Base-by-base conservation (phyloP, 1,140 invertebrate genomes). In the Drosophila persimilis region DNA sequence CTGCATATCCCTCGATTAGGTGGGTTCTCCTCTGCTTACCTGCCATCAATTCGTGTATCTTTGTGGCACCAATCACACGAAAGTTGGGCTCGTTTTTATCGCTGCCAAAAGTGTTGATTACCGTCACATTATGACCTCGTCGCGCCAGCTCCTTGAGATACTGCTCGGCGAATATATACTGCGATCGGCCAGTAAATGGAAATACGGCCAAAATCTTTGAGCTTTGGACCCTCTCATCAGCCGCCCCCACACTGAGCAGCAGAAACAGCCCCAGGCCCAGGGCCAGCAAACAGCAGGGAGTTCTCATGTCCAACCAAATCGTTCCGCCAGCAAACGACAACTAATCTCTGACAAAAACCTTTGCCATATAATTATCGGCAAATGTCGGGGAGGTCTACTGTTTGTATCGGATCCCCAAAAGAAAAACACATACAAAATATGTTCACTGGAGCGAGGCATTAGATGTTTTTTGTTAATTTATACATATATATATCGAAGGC, bases 111-210 rank as follows among this genome's bases (percentile, higher is more conserved):
- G 90, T 90, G 56, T 91, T 92, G 4, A 93, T 89, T 4, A 92
- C 89, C 6, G 92, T 93, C 0, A 93, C 88, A 57, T 93, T 86
- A 74, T 93, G 93, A n/a, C 92, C 92, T 26, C 90, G 73, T 17
- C 73, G 64, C 0, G 91, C 86, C 35, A 93, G 70, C 45, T 89
- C 89, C 48, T 91, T 91, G 0, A 93, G 47, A 54, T 93, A 86
- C 9, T 75, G 73, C 13, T 90, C 72, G 0, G 80, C 90, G 15
- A 85, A 71, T 41, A 91, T 79, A 20, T 90, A 90, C 24, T 91
- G 90, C 6, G 90, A 91, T 51, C 75, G 88, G 1, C 90, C 84
- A 2, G 76, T 74, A 29, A 90, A 89, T 6, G 88, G 88, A 71
- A 91, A 88, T 6, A 91, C 64, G 0, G 90, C 81, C 31, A 91